A percentile compares a stretch with the other conserved stretches of the same genome.
Conservation (phyloP, 2,888 invertebrate species). For the Euzetes globulus region DNA sequence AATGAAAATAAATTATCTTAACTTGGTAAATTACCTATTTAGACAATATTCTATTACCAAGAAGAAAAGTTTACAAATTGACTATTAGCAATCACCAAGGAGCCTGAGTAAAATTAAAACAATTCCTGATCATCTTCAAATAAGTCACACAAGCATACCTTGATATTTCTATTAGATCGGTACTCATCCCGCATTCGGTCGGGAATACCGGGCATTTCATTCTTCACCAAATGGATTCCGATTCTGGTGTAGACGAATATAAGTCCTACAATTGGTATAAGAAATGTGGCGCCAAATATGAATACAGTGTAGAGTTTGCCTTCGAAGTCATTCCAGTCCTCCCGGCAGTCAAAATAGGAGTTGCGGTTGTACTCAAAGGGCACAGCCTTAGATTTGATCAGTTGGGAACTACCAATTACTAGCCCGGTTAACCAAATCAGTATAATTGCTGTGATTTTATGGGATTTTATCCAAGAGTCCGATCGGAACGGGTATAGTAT, state of each 20-base stretch:
- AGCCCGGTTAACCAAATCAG: constrained; percentile 49
- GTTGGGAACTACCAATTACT: constrained; percentile 47
- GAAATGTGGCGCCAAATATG: constrained; percentile 46
- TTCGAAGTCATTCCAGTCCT: constrained; percentile 33
- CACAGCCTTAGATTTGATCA: constrained; percentile 46
- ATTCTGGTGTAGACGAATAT: constrained; percentile 50
- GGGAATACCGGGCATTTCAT: constrained; percentile 50
- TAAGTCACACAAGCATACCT: no score
- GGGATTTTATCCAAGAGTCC: constrained; percentile 47
- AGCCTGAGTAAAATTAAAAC: no score
- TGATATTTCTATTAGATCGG: constrained; percentile 44
- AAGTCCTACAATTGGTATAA: constrained; percentile 49
- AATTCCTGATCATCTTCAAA: no score
- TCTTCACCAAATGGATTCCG: constrained; percentile 48
- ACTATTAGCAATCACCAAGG: no score
- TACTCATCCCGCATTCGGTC: constrained; percentile 48
- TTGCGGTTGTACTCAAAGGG: constrained; percentile 42
- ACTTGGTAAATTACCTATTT: no score
- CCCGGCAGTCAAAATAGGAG: constrained; percentile 39
- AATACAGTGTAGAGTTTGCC: constrained; percentile 42
- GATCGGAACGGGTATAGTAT: constrained; percentile 47
- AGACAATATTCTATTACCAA: no score
- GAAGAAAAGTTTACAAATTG: no score
- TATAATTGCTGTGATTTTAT: constrained; percentile 47
- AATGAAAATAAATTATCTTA: no score